A percentile compares a stretch with the other conserved stretches of the same genome.
phyloP scores from a whole-genome alignment of 2,888 invertebrate genomes.

The Drosophila melanosoma region DNA sequence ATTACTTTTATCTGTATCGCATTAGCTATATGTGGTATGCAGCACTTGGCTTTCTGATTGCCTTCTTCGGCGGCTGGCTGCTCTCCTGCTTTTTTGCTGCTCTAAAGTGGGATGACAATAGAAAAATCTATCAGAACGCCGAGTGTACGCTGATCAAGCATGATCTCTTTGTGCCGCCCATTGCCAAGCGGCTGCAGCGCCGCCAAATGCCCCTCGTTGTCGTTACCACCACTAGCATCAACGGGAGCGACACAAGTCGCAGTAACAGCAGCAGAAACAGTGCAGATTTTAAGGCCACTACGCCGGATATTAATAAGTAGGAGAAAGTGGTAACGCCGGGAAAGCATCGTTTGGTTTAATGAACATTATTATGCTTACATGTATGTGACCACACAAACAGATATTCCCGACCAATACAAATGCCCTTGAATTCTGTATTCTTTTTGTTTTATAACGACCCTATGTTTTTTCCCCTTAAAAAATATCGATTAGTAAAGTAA shows the following conservation, averaged over 20 bases:
- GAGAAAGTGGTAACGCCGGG: background rate
- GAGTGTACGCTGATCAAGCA: slow-evolving; percentile 85
- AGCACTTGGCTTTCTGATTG: slow-evolving; percentile 86
- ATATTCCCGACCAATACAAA: background rate
- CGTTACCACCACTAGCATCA: slow-evolving; percentile 76
- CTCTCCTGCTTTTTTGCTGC: slow-evolving; percentile 85
- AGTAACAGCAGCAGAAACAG: slow-evolving; percentile 24
- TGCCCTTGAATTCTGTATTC: background rate
- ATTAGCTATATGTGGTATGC: slow-evolving; percentile 91
- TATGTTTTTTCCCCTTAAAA: background rate
- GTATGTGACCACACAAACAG: background rate
- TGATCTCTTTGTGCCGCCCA: slow-evolving; percentile 87
- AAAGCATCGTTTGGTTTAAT: slow-evolving; percentile 12
- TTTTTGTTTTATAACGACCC: background rate
- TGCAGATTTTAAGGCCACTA: slow-evolving; percentile 1
- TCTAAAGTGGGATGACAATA: slow-evolving; percentile 82
- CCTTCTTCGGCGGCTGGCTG: slow-evolving; percentile 86
- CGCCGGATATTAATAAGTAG: slow-evolving; percentile 5
- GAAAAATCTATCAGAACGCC: slow-evolving; percentile 75
- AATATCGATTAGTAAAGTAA: slow-evolving; percentile 2
- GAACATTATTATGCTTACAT: background rate
- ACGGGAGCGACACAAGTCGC: slow-evolving; percentile 7
- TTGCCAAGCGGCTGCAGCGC: slow-evolving; percentile 85
- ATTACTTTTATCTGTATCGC: slow-evolving; percentile 82
- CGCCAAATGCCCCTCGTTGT: slow-evolving; percentile 80